Base-by-base conservation (phyloP, 2,797 vertebrate genomes). In the Botia kubotai region DNA sequence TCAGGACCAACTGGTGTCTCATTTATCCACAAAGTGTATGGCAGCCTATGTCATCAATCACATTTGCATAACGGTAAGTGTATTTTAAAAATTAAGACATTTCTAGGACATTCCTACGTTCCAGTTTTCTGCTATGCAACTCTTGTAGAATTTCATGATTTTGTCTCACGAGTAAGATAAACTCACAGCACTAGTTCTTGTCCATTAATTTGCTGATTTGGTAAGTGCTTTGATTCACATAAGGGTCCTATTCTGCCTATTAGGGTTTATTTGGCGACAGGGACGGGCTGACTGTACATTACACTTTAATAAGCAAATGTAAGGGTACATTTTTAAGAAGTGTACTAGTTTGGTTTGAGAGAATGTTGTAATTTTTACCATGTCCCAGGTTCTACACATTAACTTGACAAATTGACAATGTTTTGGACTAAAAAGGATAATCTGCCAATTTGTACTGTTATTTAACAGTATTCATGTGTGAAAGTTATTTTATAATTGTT, bases 1-100 rank as follows among this genome's bases (percentile, higher is more conserved):
- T 67, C 63, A 83, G 0, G 95, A 98, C 75, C 93, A 84, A 72
- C 85, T 97, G 13, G 65, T 96, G 12, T 92, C 93, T 81, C 95
- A 98, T 87, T 89, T 96, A 87, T 93, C 96, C 68, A 93, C 95
- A 1, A 96, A 95, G 88, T 92, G 88, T 66, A 90, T 91, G 3
- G 94, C 94, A 0, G 77, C 89, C 0, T 91, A 93, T 68, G 90
- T 97, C 8, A 83, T 90, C 86, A 93, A 94, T 86, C 92, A 95
- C 6, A 83, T 94, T 82, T 84, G 86, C 84, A 69, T 68, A 2
- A 65, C 29, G 87, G 95, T 96, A 63, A 92, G 94, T 91, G 57
- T 68, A 46, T 14, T 89, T 75, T 29, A 63, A 33, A 17, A 12
- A 33, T 16, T 19, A 0, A 90, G 89, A 87, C 13, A 62, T 62